phyloP scores from a whole-genome alignment of 2,888 invertebrate species.

The Alentia gelatinosa region DNA sequence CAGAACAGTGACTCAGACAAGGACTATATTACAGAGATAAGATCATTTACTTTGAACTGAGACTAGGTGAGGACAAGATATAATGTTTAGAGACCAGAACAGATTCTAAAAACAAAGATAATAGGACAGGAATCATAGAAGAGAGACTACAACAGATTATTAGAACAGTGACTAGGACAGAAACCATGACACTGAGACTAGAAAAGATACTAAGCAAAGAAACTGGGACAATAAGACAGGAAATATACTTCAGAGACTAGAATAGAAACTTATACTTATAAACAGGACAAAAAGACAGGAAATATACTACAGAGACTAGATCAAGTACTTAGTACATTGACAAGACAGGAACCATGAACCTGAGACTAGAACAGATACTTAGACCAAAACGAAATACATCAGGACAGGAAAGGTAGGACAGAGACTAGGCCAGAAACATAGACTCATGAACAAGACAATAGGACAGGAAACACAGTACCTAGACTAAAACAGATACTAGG shows the following conservation, averaged over 20 bases:
- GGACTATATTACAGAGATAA: too few relatives aligned
- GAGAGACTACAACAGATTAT: too few relatives aligned
- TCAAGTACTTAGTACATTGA: neutral
- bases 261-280: neutral
- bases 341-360: neutral
- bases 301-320: neutral
- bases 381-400: too few relatives aligned
- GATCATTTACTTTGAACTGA: neutral
- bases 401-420: neutral
- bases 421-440: neutral
- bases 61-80: neutral
- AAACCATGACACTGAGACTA: neutral
- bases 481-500: neutral
- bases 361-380: neutral
- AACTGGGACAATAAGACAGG: neutral
- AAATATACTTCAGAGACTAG: neutral
- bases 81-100: neutral
- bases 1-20: neutral
- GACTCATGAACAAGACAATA: neutral
- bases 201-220: neutral
- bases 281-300: neutral
- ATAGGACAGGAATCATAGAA: neutral
- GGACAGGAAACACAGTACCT: neutral
- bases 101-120: neutral
- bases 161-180: neutral